Conservation (phyloP, 2,888 invertebrate species). For the Xestia c-nigrum region DNA sequence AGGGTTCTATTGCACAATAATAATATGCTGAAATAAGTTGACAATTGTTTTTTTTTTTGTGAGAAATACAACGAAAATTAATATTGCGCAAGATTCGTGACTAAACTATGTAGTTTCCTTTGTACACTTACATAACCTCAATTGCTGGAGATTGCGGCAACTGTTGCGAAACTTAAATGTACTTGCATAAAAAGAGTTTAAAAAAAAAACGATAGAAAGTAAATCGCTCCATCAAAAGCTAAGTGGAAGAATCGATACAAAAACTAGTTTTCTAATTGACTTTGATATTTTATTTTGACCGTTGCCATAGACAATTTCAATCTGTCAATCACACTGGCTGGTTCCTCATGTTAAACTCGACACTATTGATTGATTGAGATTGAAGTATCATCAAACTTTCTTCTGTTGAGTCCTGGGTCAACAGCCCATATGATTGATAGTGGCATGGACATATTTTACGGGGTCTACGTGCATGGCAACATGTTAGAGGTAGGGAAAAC, state of each 20-base stretch:
- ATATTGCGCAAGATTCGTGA: constrained; percentile 58
- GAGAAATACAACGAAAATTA: constrained; percentile 34
- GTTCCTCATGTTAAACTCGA: background rate
- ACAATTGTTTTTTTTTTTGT: constrained; percentile 9
- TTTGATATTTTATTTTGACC: constrained; percentile 12
- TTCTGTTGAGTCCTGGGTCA: constrained; percentile 41
- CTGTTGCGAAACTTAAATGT: constrained; percentile 50
- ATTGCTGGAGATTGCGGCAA: constrained; percentile 46
- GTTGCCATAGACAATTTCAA: background rate
- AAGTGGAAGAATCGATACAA: constrained; percentile 11
- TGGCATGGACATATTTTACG: background rate
- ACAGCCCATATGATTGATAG: constrained; percentile 39
- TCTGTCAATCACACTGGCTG: background rate
- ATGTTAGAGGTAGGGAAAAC: constrained; percentile 3
- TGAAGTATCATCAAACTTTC: constrained; percentile 38
- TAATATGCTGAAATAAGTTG: background rate
- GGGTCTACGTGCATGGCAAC: constrained; percentile 10
- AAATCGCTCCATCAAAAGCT: constrained; percentile 30
- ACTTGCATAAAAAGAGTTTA: constrained; percentile 25
- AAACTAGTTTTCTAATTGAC: constrained; percentile 34
- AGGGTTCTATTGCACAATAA: background rate
- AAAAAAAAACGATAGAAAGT: constrained; percentile 44
- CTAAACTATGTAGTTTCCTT: constrained; percentile 51
- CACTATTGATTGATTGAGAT: constrained; percentile 37
- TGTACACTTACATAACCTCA: constrained; percentile 50